Percentiles rank a stretch among this genome's conserved stretches.
These are phyloP conservation scores for Caranx melampygus DNA, from an alignment of 2,113 vertebrate species.

Conservation along the genomic window DNA sequence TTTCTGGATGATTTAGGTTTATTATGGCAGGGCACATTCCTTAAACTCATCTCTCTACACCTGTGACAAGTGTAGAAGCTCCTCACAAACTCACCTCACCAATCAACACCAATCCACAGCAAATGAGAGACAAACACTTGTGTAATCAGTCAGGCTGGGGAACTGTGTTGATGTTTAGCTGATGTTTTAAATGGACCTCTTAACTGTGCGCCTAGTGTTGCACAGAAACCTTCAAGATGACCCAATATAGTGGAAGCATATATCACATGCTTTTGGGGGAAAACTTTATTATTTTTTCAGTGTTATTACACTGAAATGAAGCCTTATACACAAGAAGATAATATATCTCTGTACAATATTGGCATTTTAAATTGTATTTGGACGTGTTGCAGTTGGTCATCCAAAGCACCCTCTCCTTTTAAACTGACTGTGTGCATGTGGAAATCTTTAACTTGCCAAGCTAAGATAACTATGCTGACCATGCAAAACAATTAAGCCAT, in stretches of 20 bases:
- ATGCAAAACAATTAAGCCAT: background rate
- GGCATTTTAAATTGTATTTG: constrained; percentile 47
- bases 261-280: constrained; percentile 59
- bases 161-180: constrained; percentile 27
- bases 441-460: constrained; percentile 35
- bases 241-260: constrained; percentile 47
- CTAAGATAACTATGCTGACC: background rate
- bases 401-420: constrained; percentile 36
- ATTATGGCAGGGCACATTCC: constrained; percentile 10
- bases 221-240: constrained; percentile 58
- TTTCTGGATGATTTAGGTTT: constrained; percentile 24
- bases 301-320: constrained; percentile 39
- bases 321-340: constrained; percentile 40
- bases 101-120: constrained; percentile 12
- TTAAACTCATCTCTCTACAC: constrained; percentile 15
- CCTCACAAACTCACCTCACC: background rate
- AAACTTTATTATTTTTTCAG: constrained; percentile 52
- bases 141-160: constrained; percentile 26
- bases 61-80: constrained; percentile 13
- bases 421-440: constrained; percentile 29
- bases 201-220: constrained; percentile 1
- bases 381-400: constrained; percentile 53
- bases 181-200: constrained; percentile 31
- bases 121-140: constrained; percentile 34
- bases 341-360: constrained; percentile 25